Conservation (phyloP, 2,797 vertebrate genomes). For the Tolypeutes matacus region DNA sequence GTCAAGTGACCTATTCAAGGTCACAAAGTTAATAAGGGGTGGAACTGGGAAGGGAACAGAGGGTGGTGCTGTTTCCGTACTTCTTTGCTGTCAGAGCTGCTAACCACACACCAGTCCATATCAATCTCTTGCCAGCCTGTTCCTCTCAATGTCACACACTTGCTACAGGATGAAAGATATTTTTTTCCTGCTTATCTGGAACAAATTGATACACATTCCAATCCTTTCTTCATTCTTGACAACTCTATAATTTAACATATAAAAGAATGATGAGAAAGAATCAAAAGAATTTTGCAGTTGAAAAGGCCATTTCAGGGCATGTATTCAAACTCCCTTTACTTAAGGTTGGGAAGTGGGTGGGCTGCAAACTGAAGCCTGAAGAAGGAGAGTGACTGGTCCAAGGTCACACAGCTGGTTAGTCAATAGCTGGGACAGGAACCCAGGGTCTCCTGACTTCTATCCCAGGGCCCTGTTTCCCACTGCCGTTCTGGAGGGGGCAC, state of each 20-base stretch:
- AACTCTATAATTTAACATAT: slow-evolving; percentile 8
- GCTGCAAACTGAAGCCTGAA: slow-evolving; percentile 7
- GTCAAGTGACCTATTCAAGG: not conserved
- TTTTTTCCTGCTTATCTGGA: slow-evolving; percentile 38
- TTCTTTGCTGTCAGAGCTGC: not conserved
- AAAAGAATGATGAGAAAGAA: not conserved
- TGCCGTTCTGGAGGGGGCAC: not conserved
- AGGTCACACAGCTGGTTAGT: not conserved
- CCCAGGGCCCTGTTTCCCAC: not conserved
- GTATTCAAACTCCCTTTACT: not conserved
- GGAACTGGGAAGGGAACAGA: not conserved
- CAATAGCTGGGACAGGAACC: not conserved
- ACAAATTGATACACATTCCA: not conserved
- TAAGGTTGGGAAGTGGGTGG: not conserved
- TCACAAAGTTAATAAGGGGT: not conserved
- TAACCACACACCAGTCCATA: not conserved
- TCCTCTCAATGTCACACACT: not conserved
- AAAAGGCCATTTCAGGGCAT: not conserved
- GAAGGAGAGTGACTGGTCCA: not conserved
- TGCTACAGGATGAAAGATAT: slow-evolving; percentile 6
- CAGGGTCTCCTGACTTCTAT: not conserved
- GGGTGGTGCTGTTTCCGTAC: not conserved
- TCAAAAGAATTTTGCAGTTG: not conserved
- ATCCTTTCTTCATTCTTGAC: slow-evolving; percentile 53
- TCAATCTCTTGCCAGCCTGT: not conserved